A percentile compares a stretch with the other conserved stretches of the same genome.
phyloP scores from a whole-genome alignment of 2,113 vertebrate genomes.

The Festucalex cinctus region DNA sequence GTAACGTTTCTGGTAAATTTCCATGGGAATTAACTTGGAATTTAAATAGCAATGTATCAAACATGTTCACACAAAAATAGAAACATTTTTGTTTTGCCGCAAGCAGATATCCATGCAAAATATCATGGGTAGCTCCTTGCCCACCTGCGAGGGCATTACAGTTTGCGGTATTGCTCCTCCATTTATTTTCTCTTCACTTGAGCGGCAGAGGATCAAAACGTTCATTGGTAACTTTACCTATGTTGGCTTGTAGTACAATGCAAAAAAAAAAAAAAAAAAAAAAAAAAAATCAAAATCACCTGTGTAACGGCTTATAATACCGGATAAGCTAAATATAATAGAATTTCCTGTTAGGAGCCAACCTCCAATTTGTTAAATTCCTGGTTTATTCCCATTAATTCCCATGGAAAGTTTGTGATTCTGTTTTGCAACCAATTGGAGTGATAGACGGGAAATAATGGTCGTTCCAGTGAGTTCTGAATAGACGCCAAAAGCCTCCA shows the following conservation, averaged over 20 bases:
- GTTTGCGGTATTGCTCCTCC: no score
- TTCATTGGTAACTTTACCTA: no score
- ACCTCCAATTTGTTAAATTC: not conserved
- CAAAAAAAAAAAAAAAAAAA: no score
- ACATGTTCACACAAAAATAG: not conserved
- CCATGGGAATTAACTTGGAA: not conserved
- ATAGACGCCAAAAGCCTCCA: conserved; percentile 28
- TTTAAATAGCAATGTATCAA: not conserved
- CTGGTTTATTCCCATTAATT: not conserved
- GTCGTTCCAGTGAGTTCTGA: not conserved
- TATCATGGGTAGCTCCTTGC: no score
- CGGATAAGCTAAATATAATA: not conserved
- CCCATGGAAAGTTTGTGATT: not conserved
- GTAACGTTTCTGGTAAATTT: not conserved
- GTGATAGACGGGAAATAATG: not conserved
- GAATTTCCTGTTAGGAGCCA: no score
- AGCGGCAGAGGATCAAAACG: no score
- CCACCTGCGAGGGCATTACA: no score
- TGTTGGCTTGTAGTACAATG: no score
- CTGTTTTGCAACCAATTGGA: not conserved
- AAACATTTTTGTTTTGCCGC: not conserved
- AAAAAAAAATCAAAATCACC: not conserved
- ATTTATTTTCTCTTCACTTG: no score
- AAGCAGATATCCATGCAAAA: not conserved
- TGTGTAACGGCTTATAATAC: no score